A percentile compares a stretch with the other conserved stretches of the same genome.
Evolutionary conservation across 2,113 vertebrate genomes (phyloP).

Genomic region (Callipepla californica): DNA sequence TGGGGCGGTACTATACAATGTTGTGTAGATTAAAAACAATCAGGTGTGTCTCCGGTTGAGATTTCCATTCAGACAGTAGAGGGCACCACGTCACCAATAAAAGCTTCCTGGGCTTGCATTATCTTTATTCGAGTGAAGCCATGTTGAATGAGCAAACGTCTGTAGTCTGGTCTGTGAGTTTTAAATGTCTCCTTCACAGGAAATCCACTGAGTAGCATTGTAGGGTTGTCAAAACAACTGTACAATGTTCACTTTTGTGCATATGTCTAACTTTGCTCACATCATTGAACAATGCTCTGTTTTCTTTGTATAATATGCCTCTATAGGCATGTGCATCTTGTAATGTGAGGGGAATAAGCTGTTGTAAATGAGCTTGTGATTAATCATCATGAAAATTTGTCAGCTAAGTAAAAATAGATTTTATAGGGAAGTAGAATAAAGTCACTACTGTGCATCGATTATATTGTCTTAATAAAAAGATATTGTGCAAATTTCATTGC

Average conservation of each 20-base stretch:
- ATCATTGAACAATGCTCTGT: constrained; percentile 76
- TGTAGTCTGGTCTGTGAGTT: constrained; percentile 40
- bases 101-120: neutral
- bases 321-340: constrained; percentile 63
- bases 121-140: constrained; percentile 20
- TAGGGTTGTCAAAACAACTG: constrained; percentile 82
- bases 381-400: constrained; percentile 57
- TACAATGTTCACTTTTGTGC: constrained; percentile 80
- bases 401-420: neutral
- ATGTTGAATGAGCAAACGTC: constrained; percentile 66
- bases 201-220: constrained; percentile 72
- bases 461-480: constrained; percentile 18
- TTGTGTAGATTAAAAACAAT: neutral
- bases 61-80: constrained; percentile 50
- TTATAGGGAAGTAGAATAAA: neutral
- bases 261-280: constrained; percentile 56
- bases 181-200: constrained; percentile 74
- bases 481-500: neutral
- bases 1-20: neutral
- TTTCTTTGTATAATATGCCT: constrained; percentile 78
- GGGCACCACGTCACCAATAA: constrained; percentile 25
- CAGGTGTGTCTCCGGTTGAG: neutral
- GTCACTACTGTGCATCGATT: neutral
- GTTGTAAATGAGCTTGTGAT: constrained; percentile 71
- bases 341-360: constrained; percentile 49